Evolutionary conservation across 2,113 vertebrate species (phyloP).

Genomic region (Procavia capensis): DNA sequence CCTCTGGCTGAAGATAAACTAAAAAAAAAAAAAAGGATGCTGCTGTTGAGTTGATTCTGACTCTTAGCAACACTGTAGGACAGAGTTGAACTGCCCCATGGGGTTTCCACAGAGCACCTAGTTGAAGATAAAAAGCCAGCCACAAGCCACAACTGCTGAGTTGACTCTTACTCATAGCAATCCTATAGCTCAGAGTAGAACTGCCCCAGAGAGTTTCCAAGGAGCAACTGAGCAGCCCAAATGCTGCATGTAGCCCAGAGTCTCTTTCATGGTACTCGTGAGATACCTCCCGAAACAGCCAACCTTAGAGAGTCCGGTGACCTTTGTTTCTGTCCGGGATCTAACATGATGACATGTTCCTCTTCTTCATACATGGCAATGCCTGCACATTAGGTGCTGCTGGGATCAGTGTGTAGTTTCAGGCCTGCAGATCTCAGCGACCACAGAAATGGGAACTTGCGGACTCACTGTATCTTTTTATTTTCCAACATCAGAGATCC

Average conservation of each 20-base stretch:
- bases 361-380: neutral
- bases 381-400: neutral
- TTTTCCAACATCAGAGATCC: neutral
- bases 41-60: too few relatives aligned
- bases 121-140: too few relatives aligned
- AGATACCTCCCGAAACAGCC: too few relatives aligned
- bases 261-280: neutral
- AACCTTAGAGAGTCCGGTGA: neutral
- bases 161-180: too few relatives aligned
- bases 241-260: neutral
- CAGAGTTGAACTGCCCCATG: too few relatives aligned
- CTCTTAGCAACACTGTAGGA: too few relatives aligned
- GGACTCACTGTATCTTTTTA: neutral
- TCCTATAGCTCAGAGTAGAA: too few relatives aligned
- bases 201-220: too few relatives aligned
- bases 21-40: too few relatives aligned
- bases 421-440: neutral
- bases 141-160: too few relatives aligned
- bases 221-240: neutral
- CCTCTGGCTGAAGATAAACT: too few relatives aligned
- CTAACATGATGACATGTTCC: neutral
- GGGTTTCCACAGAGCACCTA: too few relatives aligned
- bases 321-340: neutral
- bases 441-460: neutral
- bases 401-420: neutral